A percentile compares a stretch with the other conserved stretches of the same genome.
phyloP scores from a whole-genome alignment of 2,797 vertebrate species.

The Catostomus latipinnis region DNA sequence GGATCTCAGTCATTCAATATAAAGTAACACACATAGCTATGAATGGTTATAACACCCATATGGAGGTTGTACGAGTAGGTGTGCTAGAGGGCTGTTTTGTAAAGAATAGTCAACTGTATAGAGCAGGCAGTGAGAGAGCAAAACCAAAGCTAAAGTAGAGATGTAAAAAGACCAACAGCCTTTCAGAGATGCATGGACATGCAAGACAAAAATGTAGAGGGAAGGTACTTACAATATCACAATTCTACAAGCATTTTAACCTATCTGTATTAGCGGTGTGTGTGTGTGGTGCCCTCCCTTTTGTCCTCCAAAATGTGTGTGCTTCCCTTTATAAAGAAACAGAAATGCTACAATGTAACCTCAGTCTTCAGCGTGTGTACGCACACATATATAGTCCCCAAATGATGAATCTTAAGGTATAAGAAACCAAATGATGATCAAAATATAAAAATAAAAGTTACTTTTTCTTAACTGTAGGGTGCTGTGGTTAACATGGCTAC shows the following conservation, averaged over 20 bases:
- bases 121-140: conserved; percentile 1
- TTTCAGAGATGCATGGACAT: background rate
- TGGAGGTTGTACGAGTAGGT: conserved; percentile 53
- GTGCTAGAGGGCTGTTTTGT: conserved; percentile 10
- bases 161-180: conserved; percentile 1
- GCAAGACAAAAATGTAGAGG: background rate
- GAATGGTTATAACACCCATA: conserved; percentile 30
- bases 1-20: background rate
- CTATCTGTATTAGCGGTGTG: background rate
- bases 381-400: background rate
- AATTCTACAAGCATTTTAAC: background rate
- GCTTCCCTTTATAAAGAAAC: background rate
- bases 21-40: conserved; percentile 35
- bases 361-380: background rate
- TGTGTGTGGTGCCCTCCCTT: background rate
- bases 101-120: background rate
- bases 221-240: background rate
- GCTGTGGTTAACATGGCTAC: too few relatives aligned
- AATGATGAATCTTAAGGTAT: background rate
- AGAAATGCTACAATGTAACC: background rate
- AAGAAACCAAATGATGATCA: background rate
- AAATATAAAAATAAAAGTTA: background rate
- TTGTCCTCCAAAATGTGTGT: background rate
- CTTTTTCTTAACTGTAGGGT: background rate
- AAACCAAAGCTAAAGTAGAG: background rate